Evolutionary conservation across 2,797 vertebrate species (phyloP).

Genomic region (Ammospiza maritima): DNA sequence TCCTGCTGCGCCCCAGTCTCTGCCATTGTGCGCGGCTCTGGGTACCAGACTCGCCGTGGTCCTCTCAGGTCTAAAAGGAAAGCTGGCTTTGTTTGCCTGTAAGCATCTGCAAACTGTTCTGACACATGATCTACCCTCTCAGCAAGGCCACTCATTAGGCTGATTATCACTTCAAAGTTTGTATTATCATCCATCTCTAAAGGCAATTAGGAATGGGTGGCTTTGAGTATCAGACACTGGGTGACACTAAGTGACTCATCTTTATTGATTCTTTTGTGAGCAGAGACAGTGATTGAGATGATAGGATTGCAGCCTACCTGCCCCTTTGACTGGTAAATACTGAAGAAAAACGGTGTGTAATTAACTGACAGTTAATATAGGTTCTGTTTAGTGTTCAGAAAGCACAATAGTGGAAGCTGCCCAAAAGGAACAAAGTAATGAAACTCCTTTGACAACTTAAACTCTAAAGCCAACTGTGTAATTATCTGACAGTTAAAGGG

Average conservation of each 20-base stretch:
- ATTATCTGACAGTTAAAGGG: constrained; percentile 77
- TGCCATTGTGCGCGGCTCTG: constrained; percentile 78
- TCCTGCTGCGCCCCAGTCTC: constrained; percentile 84
- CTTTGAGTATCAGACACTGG: constrained; percentile 88
- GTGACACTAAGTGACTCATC: constrained; percentile 89
- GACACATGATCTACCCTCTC: constrained; percentile 77
- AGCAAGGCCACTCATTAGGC: constrained; percentile 85
- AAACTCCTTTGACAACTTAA: constrained; percentile 82
- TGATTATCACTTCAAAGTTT: constrained; percentile 92
- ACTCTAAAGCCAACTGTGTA: constrained; percentile 83
- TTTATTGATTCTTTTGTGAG: constrained; percentile 87
- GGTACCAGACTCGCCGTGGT: constrained; percentile 78
- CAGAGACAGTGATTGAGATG: constrained; percentile 88
- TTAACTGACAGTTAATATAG: constrained; percentile 93
- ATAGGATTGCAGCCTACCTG: constrained; percentile 82
- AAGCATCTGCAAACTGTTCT: constrained; percentile 79
- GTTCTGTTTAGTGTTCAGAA: constrained; percentile 86
- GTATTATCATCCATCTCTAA: constrained; percentile 92
- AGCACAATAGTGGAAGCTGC: constrained; percentile 80
- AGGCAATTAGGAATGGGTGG: constrained; percentile 93
- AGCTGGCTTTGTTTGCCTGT: constrained; percentile 75
- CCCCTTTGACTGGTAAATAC: constrained; percentile 90
- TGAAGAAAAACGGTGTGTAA: constrained; percentile 91
- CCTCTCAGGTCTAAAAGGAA: constrained; percentile 80
- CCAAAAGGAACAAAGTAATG: constrained; percentile 80